A percentile compares a stretch with the other conserved stretches of the same genome.
These are phyloP conservation scores for Megathymus violae DNA, from an alignment of 1,140 invertebrate genomes.

Conservation along the genomic window DNA sequence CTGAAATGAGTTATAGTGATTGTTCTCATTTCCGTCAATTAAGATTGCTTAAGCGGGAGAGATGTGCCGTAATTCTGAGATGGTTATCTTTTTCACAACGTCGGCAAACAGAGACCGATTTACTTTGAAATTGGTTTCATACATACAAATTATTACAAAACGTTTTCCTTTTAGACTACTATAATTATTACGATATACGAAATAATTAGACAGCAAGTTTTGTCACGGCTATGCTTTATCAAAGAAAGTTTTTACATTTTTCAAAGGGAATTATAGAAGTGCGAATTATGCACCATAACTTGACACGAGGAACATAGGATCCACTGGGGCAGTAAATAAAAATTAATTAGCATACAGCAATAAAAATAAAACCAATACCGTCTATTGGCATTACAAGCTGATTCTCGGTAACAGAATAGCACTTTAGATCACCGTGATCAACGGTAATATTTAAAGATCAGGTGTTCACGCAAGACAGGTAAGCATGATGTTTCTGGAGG, in stretches of 20 bases:
- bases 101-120: slow-evolving; percentile 46
- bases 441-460: slow-evolving; percentile 24
- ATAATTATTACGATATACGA: background rate
- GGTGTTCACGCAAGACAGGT: slow-evolving; percentile 22
- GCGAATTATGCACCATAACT: slow-evolving; percentile 7
- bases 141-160: slow-evolving; percentile 23
- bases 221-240: background rate
- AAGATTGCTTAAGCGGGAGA: slow-evolving; percentile 49
- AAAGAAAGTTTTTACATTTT: background rate
- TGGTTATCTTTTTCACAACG: slow-evolving; percentile 57
- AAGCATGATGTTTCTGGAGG: slow-evolving; percentile 17
- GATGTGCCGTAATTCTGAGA: slow-evolving; percentile 54
- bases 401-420: slow-evolving; percentile 17
- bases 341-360: slow-evolving; percentile 30
- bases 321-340: slow-evolving; percentile 14
- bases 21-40: slow-evolving; percentile 53
- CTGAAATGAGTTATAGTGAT: slow-evolving; percentile 36
- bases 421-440: slow-evolving; percentile 16
- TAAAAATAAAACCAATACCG: slow-evolving; percentile 17
- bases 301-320: slow-evolving; percentile 23
- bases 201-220: background rate
- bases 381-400: slow-evolving; percentile 22
- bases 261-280: too few relatives aligned
- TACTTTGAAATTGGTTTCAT: slow-evolving; percentile 32
- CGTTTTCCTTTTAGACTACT: slow-evolving; percentile 2